A percentile compares a stretch with the other conserved stretches of the same genome.
Conservation (phyloP, 2,797 vertebrate species). For the Momotus momota region DNA sequence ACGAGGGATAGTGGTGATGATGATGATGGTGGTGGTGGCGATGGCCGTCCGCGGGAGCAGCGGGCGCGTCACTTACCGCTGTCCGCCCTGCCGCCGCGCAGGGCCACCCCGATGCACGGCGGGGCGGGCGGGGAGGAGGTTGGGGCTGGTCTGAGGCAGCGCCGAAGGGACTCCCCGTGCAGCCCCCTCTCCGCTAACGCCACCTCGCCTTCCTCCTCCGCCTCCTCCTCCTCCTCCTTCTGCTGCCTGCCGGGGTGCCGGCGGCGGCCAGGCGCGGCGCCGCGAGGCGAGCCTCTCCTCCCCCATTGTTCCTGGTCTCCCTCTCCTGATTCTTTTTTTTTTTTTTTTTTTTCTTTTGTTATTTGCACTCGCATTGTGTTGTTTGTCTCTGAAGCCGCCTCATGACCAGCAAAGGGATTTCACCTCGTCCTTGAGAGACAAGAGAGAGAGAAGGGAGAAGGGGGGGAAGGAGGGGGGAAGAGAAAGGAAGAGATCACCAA, state of each 20-base stretch:
- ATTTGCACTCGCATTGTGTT: constrained; percentile 82
- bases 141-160: background rate
- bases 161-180: background rate
- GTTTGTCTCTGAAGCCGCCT: constrained; percentile 82
- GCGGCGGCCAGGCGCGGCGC: constrained; percentile 33
- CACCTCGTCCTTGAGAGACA: constrained; percentile 83
- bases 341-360: constrained; percentile 75
- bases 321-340: constrained; percentile 16
- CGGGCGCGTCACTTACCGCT: constrained; percentile 48
- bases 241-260: background rate
- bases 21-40: constrained; percentile 24
- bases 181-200: background rate
- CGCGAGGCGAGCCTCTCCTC: constrained; percentile 46
- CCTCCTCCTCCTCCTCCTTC: background rate
- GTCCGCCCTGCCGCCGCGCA: background rate
- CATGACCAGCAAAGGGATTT: constrained; percentile 84
- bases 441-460: constrained; percentile 32
- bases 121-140: background rate
- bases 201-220: background rate
- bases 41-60: constrained; percentile 39
- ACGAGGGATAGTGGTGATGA: background rate
- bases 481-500: constrained; percentile 51
- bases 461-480: background rate
- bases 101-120: constrained; percentile 29
- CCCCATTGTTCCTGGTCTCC: constrained; percentile 73